Percentiles rank a stretch among this genome's conserved stretches.
Conservation (phyloP, 2,797 vertebrate species). For the Iguana delicatissima region DNA sequence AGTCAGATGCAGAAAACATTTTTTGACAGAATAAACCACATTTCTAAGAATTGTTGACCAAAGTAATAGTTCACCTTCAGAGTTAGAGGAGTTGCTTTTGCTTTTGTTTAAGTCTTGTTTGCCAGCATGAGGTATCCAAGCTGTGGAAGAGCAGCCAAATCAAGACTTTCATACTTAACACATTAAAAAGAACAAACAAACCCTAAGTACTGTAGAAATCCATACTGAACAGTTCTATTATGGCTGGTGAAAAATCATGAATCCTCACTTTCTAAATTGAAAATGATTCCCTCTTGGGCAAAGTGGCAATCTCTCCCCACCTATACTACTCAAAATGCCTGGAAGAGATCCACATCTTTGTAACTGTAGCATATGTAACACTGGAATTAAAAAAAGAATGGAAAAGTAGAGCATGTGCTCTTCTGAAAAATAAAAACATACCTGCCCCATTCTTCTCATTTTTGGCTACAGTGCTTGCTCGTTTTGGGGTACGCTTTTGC, state of each 20-base stretch:
- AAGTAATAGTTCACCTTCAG: slow-evolving; percentile 3
- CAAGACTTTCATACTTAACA: not conserved
- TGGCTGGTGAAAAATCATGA: not conserved
- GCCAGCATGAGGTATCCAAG: not conserved
- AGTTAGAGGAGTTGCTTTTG: not conserved
- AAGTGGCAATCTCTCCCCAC: not conserved
- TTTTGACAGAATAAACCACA: not conserved
- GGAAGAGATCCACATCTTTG: not conserved
- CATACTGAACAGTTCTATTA: not conserved
- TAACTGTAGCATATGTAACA: not conserved
- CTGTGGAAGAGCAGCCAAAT: not conserved
- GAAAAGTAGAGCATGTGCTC: not conserved
- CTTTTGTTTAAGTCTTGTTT: not conserved
- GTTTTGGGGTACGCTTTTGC: slow-evolving; percentile 95
- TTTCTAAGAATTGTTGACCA: not conserved
- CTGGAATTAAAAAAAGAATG: not conserved
- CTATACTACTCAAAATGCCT: not conserved
- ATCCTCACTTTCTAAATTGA: not conserved
- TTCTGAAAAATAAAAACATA: slow-evolving; percentile 64
- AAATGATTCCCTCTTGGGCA: not conserved
- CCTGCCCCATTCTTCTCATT: slow-evolving; percentile 95
- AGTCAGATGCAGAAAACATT: not conserved
- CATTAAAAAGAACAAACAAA: not conserved
- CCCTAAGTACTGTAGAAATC: not conserved
- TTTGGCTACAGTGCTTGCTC: slow-evolving; percentile 84